phyloP scores from a whole-genome alignment of 2,113 vertebrate species.

The Bostrychus sinensis region DNA sequence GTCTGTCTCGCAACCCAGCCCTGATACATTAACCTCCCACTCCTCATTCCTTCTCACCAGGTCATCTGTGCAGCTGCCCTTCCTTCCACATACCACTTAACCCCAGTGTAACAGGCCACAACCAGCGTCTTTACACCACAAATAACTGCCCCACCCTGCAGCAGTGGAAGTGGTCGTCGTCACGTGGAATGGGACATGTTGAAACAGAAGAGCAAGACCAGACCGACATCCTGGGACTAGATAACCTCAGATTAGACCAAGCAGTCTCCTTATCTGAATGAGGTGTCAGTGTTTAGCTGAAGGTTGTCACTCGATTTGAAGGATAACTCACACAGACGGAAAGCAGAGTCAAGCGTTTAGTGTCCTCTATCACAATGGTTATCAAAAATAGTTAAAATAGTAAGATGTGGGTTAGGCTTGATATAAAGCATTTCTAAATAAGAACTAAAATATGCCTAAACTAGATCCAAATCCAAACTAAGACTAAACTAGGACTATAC shows the following conservation, averaged over 20 bases:
- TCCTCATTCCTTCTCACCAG: slow-evolving; percentile 36
- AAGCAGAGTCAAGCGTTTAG: slow-evolving; percentile 16
- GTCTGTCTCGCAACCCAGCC: neutral
- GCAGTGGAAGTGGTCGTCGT: slow-evolving; percentile 30
- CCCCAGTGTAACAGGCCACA: slow-evolving; percentile 39
- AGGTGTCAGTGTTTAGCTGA: slow-evolving; percentile 23
- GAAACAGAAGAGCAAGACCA: slow-evolving; percentile 41
- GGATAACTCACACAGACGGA: neutral
- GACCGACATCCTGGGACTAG: slow-evolving; percentile 39
- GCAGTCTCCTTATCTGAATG: slow-evolving; percentile 13
- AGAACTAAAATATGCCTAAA: too few species aligned
- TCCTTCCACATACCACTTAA: slow-evolving; percentile 65
- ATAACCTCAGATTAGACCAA: slow-evolving; percentile 50
- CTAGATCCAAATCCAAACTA: too few species aligned
- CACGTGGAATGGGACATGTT: slow-evolving; percentile 25
- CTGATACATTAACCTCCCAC: slow-evolving; percentile 16
- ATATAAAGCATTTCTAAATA: too few species aligned
- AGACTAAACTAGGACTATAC: too few species aligned
- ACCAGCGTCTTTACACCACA: slow-evolving; percentile 43
- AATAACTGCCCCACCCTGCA: slow-evolving; percentile 25
- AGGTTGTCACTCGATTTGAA: slow-evolving; percentile 11
- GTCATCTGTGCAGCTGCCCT: slow-evolving; percentile 25
- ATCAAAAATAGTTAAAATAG: too few species aligned
- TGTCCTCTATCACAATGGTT: too few species aligned
- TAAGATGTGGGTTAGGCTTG: too few species aligned